phyloP scores from a whole-genome alignment of 2,113 vertebrate genomes.

The Amblyopsis rosae region DNA sequence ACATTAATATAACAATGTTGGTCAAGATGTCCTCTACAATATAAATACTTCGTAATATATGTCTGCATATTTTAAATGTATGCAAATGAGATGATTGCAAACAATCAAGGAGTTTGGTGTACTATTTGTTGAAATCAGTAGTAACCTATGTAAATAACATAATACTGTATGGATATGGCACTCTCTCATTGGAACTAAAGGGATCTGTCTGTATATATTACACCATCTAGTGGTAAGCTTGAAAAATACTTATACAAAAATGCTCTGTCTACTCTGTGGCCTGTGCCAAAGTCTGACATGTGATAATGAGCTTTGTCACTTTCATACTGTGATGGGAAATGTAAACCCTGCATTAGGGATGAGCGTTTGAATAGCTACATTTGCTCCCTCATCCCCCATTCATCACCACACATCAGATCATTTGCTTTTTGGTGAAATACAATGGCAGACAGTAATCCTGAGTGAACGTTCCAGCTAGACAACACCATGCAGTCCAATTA shows the following conservation, averaged over 20 bases:
- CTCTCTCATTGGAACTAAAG: no score
- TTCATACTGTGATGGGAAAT: no score
- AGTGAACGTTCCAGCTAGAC: constrained; percentile 38
- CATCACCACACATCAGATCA: constrained; percentile 17
- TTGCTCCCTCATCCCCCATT: constrained; percentile 30
- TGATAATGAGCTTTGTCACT: no score
- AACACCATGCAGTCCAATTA: constrained; percentile 33
- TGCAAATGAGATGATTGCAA: no score
- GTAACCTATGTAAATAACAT: no score
- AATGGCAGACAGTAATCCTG: constrained; percentile 39
- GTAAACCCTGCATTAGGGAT: not conserved
- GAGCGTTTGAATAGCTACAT: constrained; percentile 11
- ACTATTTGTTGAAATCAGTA: no score
- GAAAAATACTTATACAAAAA: not conserved
- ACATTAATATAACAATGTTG: not conserved
- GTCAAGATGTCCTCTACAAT: not conserved
- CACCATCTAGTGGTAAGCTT: constrained; percentile 12
- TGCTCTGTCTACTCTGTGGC: no score
- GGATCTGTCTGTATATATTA: not conserved
- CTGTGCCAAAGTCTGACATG: not conserved
- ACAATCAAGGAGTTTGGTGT: no score
- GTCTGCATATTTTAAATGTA: no score
- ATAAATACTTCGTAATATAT: no score
- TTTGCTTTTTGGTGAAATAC: constrained; percentile 30
- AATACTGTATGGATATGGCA: no score